Evolutionary conservation across 2,797 vertebrate genomes (phyloP).

Genomic region (Cryptoblepharus egeriae): DNA sequence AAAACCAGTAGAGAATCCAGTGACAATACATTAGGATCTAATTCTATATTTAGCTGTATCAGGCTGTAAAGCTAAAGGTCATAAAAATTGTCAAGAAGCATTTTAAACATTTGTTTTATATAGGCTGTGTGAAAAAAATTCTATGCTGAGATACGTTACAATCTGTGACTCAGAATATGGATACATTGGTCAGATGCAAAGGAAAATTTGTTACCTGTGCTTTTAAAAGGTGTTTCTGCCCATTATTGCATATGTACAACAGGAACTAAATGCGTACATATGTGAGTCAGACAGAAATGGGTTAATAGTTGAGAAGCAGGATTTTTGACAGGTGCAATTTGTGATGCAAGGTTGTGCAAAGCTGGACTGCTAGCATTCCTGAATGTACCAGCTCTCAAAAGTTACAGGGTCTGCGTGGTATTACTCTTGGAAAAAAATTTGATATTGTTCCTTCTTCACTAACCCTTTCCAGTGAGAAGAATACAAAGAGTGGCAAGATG

Average conservation of each 20-base stretch:
- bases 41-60: conserved; percentile 39
- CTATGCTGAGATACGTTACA: background rate
- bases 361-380: background rate
- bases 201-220: background rate
- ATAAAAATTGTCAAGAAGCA: conserved; percentile 55
- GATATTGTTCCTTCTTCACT: background rate
- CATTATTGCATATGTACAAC: too few relatives aligned
- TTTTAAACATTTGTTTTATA: conserved; percentile 26
- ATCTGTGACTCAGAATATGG: background rate
- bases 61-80: conserved; percentile 62
- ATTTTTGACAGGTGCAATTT: background rate
- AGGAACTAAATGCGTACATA: too few relatives aligned
- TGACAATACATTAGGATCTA: conserved; percentile 32
- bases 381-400: too few relatives aligned
- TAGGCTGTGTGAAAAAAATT: background rate
- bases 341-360: background rate
- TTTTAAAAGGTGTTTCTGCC: too few relatives aligned
- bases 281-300: too few relatives aligned
- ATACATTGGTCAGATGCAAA: background rate
- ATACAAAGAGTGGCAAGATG: background rate
- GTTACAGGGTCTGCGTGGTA: too few relatives aligned
- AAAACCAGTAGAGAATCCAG: background rate
- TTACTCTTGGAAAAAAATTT: background rate
- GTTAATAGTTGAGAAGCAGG: background rate
- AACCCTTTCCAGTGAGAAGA: background rate